Evolutionary conservation across 2,888 invertebrate species (phyloP), one percentile per base, ranked within the genome.

Genomic region (Cynaeus angustus): DNA sequence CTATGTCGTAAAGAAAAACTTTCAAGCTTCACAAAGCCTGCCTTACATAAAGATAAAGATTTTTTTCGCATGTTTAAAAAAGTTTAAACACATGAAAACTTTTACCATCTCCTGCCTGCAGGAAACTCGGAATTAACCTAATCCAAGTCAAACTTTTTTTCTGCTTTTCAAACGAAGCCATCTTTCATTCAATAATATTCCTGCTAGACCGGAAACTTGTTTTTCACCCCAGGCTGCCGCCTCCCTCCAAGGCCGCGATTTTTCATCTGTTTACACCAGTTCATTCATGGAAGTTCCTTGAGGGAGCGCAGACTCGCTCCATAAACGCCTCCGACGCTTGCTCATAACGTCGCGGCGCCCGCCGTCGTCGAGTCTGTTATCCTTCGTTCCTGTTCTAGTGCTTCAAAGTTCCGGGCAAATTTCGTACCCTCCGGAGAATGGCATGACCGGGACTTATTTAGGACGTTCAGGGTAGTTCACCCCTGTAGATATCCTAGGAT

Each of bases 361-460:
- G 74, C 62, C 75, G 80, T 75, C 79, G 78, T 75, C 79, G 68
- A 71, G 76, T 79, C 74, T 77, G 74, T 74, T 70, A 74, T 74
- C 74, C 74, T 76, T 76, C 76, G 79, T 69, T 66, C 65, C 67
- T 53, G 59, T 62, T 61, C 46, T 58, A 68, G 58, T 68, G 50
- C 62, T 33, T 52, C 46, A 68, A 66, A 66, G 55, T 69, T 46
- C 69, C 71, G 71, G 61, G 53, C 26, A 69, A 56, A 66, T 30
- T 46, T 30, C 65, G 69, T 71, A 61, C 67, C 62, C 66, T 52
- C 64, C 41, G 48, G 72, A 69, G 50, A 59, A 72, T 65, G 69
- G 71, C 71, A 67, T 62, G 59, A 45, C 48, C 46, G 38, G 13
- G 62, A 64, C 53, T 28, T 66, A 61, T 41, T 26, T 16, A 50